Evolutionary conservation across 2,797 vertebrate genomes (phyloP), one percentile per base, ranked within the genome.

Genomic region (Danio jaintianensis): DNA sequence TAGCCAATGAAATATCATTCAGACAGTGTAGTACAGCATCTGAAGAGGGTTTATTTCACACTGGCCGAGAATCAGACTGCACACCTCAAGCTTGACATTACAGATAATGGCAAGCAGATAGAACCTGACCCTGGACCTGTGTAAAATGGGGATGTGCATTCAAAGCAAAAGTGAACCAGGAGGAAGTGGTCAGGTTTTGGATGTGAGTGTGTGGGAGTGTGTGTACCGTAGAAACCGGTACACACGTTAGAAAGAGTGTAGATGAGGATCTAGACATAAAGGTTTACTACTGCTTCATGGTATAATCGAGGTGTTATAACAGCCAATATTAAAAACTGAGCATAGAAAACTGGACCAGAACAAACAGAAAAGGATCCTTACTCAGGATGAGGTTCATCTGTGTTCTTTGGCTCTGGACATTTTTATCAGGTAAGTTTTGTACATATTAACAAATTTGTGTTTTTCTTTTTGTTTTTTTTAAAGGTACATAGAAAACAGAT

Each of bases 371-470:
- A n/a, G 29, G 12, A 63, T 52, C 47, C 3, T n/a, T 1, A 0
- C 7, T 55, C 2, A 67, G 29, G 67, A 77, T 67, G 40, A 67
- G 16, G 42, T 18, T 77, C 62, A 12, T 18, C 52, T 1, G 11
- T 36, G 11, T 38, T 47, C 22, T 77, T 20, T 77, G 50, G 16
- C 15, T 67, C 22, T 56, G 75, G 40, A 36, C 56, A 1, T 77
- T 77, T 77, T 50, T 67, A 10, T 58, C 75, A 58, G 75, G 75
- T 77, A 43, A 45, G 50, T 45, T 36, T 4, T 55, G n/a, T 12
- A 18, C 5, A 5, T n/a, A n/a, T n/a, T n/a, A n/a, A n/a, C n/a
- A n/a, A n/a, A n/a, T n/a, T n/a, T n/a, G n/a, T n/a, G n/a, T n/a
- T n/a, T 29, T n/a, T n/a, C n/a, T n/a, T n/a, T n/a, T n/a, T n/a